Evolutionary conservation across 2,797 vertebrate genomes (phyloP), one percentile per base, ranked within the genome.

Genomic region (Glyptemys insculpta): DNA sequence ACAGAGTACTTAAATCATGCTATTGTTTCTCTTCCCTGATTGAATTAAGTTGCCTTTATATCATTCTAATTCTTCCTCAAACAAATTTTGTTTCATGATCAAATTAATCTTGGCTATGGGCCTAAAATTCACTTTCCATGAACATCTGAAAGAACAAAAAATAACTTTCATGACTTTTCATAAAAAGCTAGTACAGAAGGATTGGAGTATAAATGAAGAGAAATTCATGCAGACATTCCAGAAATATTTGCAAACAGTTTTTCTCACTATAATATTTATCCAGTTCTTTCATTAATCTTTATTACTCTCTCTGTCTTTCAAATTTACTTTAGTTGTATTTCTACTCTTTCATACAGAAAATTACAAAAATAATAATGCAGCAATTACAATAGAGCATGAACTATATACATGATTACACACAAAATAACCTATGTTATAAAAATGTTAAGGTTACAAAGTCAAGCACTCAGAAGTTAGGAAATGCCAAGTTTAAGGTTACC

Each of bases 81-180:
- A 96, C 52, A 97, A 96, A 95, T 97, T 96, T 96, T 81, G 27
- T 93, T 96, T 93, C 88, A 57, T 96, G 87, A 95, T 97, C 94
- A 95, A 95, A 96, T 80, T 47, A 65, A 44, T 81, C 88, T 96
- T 97, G 96, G 95, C 96, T 94, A 78, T 2, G 1, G 95, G 96
- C 96, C 96, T 92, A 88, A 96, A 97, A 95, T 91, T 93, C 91
- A 95, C 87, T 96, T 97, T 96, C 94, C 79, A 83, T 94, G 91
- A 96, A 95, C 56, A 94, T 81, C 95, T 93, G 81, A 96, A 96
- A 93, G 94, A 95, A 81, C 23, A 92, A 93, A 96, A 97, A 83
- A 93, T 95, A 94, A 91, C 91, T 96, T 4, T 1, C 86, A 93
- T 95, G 81, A 95, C 95, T 96, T 97, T 96, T 96, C 88, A 92